A percentile compares a stretch with the other conserved stretches of the same genome.
phyloP scores from a whole-genome alignment of 37 sponge, comb jelly and placozoan genomes.

The Spongia lamella region DNA sequence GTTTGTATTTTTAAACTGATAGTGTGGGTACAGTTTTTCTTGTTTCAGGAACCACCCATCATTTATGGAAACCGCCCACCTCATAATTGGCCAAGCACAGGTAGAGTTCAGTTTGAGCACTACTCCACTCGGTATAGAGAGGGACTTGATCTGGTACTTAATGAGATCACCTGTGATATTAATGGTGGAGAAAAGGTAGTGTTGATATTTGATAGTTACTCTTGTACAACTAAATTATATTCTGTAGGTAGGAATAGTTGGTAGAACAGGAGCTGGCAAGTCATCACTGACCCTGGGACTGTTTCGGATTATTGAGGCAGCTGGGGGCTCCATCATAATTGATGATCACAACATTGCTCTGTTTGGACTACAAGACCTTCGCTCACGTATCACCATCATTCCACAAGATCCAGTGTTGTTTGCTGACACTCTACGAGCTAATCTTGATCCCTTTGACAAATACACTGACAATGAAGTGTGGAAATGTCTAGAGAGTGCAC shows the following conservation, averaged over 20 bases:
- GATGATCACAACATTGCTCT: conserved; percentile 70
- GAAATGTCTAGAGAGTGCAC: conserved; percentile 81
- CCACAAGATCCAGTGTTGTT: conserved; percentile 99
- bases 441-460: conserved; percentile 92
- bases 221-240: not conserved
- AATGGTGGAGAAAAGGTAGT: conserved; percentile 87
- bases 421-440: conserved; percentile 85
- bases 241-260: conserved; percentile 89
- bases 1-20: conserved; percentile 3
- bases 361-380: conserved; percentile 82
- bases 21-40: conserved; percentile 2
- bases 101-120: conserved; percentile 72
- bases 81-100: conserved; percentile 84
- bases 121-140: conserved; percentile 90
- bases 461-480: conserved; percentile 86
- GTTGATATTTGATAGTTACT: too few relatives aligned
- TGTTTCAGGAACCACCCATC: conserved; percentile 72
- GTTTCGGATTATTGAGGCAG: conserved; percentile 95
- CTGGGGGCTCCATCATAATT: conserved; percentile 74
- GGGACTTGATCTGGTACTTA: conserved; percentile 91
- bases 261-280: conserved; percentile 98
- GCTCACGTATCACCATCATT: conserved; percentile 90
- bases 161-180: conserved; percentile 65
- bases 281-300: conserved; percentile 93
- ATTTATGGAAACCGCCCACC: conserved; percentile 65